Evolutionary conservation across 2,888 invertebrate species (phyloP).

Genomic region (Sinodicranocentrus sp.): DNA sequence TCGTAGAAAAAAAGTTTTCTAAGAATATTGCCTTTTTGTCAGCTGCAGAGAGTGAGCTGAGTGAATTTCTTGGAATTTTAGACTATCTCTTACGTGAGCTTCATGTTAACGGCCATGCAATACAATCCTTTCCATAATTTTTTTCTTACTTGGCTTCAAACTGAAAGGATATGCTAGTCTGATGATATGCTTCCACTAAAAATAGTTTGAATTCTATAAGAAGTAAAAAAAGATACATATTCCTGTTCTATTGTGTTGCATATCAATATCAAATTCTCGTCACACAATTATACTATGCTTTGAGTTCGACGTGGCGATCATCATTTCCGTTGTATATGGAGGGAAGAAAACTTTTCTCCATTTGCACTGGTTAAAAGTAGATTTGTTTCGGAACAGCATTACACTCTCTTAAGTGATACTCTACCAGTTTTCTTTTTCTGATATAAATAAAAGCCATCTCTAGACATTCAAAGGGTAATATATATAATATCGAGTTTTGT

Average conservation of each 20-base stretch:
- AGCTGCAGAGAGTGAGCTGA: too few relatives aligned
- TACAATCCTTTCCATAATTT: slow-evolving; percentile 16
- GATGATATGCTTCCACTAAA: too few relatives aligned
- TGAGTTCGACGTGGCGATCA: slow-evolving; percentile 37
- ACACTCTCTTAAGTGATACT: slow-evolving; percentile 35
- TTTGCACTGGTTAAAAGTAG: slow-evolving; percentile 56
- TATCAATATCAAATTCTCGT: slow-evolving; percentile 43
- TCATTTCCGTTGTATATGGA: too few relatives aligned
- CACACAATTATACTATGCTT: slow-evolving; percentile 13
- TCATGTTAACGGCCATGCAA: slow-evolving; percentile 42
- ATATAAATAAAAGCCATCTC: not conserved
- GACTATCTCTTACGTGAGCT: slow-evolving; percentile 58
- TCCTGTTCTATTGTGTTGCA: too few relatives aligned
- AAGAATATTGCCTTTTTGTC: too few relatives aligned
- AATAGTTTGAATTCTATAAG: too few relatives aligned
- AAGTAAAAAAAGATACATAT: too few relatives aligned
- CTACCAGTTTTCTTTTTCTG: slow-evolving; percentile 15
- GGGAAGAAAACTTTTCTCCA: slow-evolving; percentile 49
- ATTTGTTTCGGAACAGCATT: slow-evolving; percentile 50
- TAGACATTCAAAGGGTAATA: not conserved
- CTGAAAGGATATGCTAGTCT: too few relatives aligned
- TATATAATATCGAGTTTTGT: not conserved
- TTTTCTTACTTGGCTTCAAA: not conserved
- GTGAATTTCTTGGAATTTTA: slow-evolving; percentile 39
- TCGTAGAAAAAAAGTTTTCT: too few relatives aligned